Percentiles rank a stretch among this genome's conserved stretches.
Conservation (phyloP, 2,888 invertebrate genomes). For the Ophraella communa region DNA sequence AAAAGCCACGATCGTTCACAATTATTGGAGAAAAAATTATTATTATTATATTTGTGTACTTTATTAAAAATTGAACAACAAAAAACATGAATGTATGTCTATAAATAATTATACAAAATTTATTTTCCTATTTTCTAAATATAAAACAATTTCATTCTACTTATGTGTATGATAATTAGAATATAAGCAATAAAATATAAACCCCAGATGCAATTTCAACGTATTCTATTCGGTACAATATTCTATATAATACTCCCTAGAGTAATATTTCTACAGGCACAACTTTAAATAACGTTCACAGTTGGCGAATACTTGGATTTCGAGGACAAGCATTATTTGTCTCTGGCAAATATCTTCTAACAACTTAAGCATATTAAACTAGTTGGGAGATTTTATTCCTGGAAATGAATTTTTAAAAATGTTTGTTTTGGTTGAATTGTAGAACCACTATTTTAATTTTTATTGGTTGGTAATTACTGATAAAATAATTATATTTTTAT, state of each 20-base stretch:
- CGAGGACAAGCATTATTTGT: slow-evolving; percentile 38
- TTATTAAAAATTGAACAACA: no score
- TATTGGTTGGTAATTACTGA: no score
- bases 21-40: no score
- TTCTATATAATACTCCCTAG: slow-evolving; percentile 28
- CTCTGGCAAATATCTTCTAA: slow-evolving; percentile 30
- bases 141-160: slow-evolving; percentile 3
- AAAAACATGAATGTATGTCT: no score
- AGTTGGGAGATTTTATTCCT: not conserved
- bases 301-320: slow-evolving; percentile 34
- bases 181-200: slow-evolving; percentile 26
- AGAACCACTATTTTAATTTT: no score
- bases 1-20: no score
- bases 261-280: slow-evolving; percentile 32
- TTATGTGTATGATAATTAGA: slow-evolving; percentile 22
- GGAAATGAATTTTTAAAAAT: not conserved
- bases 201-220: slow-evolving; percentile 29
- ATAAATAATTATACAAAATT: not conserved
- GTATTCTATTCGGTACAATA: slow-evolving; percentile 28
- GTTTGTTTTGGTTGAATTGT: no score
- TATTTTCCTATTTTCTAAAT: not conserved
- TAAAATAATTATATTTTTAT: no score
- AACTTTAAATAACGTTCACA: slow-evolving; percentile 37
- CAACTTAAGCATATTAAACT: not conserved
- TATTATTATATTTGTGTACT: no score